Evolutionary conservation across 2,113 vertebrate species (phyloP), one percentile per base, ranked within the genome.

Genomic region (Nicator chloris): DNA sequence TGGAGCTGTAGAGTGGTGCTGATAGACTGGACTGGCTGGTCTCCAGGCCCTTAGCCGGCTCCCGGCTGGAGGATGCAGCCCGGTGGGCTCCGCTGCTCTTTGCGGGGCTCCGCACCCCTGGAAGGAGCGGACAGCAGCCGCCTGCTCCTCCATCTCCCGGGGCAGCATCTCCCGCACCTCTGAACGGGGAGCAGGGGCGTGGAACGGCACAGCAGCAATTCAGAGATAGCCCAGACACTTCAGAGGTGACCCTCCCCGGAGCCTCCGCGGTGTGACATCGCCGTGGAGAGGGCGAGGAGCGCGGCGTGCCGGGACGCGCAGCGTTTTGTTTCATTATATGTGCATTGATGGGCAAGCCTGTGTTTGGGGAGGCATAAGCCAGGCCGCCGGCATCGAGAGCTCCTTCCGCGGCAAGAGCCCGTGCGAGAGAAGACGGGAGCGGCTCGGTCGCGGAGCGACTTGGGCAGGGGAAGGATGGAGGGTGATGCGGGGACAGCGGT

Each of bases 251-350:
- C 22, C 6, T 21, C 12, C 17, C 18, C 44, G 6, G 17, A 65
- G 21, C 17, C 42, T 37, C 61, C 13, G 33, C 20, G 6, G 9
- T 33, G 9, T 69, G 71, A 30, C 63, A 40, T 23, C 4, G 40
- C 53, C 33, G 13, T 3, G 61, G 20, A 30, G 5, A 26, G 30
- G 44, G 56, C 28, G 27, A 60, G 65, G 21, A 82, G 54, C 85
- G 40, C 31, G 50, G 45, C 47, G 56, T 15, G 72, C 56, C 17
- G 53, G 44, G 75, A 12, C 31, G 82, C 30, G 8, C 65, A 6
- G 51, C 14, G 39, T 26, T 78, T 66, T 44, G 39, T 16, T 60
- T 19, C 54, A 7, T 68, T 35, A 0, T 6, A 0, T 0, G 39
- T 2, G 56, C 56, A 9, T 64, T 42, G 5, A 33, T 30, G 17